Evolutionary conservation across 2,888 invertebrate genomes (phyloP), one percentile per base, ranked within the genome.

Genomic region (Augochlorella aurata): DNA sequence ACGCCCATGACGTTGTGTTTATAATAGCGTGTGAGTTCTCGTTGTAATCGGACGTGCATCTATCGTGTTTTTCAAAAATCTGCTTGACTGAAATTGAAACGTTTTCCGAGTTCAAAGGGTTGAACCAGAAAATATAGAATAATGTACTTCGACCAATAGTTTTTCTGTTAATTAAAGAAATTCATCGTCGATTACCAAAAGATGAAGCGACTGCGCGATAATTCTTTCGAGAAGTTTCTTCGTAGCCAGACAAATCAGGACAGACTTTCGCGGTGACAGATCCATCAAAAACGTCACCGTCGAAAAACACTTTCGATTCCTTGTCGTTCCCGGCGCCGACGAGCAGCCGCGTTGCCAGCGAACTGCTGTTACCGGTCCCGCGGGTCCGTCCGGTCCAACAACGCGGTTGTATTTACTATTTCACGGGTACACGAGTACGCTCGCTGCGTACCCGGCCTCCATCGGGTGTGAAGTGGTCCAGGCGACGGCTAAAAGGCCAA

Each of bases 331-430:
- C 24, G 58, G 44, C 49, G 38, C 70, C n/a, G 12, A 52, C 50
- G 73, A 74, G 52, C 45, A 29, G 45, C n/a, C 49, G 44, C 69
- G 69, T 77, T 73, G 21, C 24, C 72, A 29, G 73, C 50, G 49
- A 58, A 66, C 77, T 74, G 84, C 77, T 87, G 88, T 87, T 85
- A 81, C 79, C 83, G 80, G 88, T 86, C 89, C 87, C 88, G 44
- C 68, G 81, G 87, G 89, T 78, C 84, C 10, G 21, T 9, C 65
- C 68, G 86, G 87, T 90, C 88, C 83, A 81, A 88, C 87, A 83
- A 85, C 85, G n/a, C 82, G 83, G 84, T 78, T 83, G 88, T 89
- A 88, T 91, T 90, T 88, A 89, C 89, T 85, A 89, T 91, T 90
- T 91, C 86, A 86, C 74, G 74, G 29, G 78, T 79, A 70, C 73